A percentile compares a stretch with the other conserved stretches of the same genome.
phyloP scores from a whole-genome alignment of 2,888 invertebrate species.

The Cephalotes varians region DNA sequence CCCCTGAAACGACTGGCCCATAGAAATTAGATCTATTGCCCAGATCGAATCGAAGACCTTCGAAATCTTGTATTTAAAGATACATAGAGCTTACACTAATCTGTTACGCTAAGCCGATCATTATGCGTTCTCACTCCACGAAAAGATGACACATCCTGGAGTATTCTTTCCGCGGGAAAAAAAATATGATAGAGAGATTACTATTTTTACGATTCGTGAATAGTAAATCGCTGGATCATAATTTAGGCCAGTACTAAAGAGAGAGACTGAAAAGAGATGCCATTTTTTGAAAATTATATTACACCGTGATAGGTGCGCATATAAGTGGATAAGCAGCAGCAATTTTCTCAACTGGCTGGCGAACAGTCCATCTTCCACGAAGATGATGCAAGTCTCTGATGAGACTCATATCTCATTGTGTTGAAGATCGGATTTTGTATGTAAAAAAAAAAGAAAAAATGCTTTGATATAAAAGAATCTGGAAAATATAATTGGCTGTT shows the following conservation, averaged over 20 bases:
- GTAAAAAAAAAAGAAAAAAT: not conserved
- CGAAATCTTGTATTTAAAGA: slow-evolving; percentile 9
- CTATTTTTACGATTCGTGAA: not conserved
- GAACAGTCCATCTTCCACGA: not conserved
- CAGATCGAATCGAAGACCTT: slow-evolving; percentile 11
- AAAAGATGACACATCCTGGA: not conserved
- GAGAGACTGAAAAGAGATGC: no score
- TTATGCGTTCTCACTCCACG: not conserved
- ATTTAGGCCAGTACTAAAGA: not conserved
- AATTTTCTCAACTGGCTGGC: not conserved
- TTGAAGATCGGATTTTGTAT: not conserved
- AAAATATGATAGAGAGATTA: not conserved
- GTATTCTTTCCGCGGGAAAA: not conserved
- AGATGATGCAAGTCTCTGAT: not conserved
- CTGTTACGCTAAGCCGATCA: not conserved
- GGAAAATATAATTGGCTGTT: not conserved
- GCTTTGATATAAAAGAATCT: not conserved
- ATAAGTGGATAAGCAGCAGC: not conserved
- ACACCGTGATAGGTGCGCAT: no score
- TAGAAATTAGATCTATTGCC: slow-evolving; percentile 43
- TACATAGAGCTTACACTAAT: slow-evolving; percentile 6
- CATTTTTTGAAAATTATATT: not conserved
- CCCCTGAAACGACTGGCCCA: not conserved
- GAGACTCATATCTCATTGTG: not conserved
- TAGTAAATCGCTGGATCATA: not conserved